Conservation (phyloP, 53 echinoderm and acorn worm genomes). For the Pentamera pediparva region DNA sequence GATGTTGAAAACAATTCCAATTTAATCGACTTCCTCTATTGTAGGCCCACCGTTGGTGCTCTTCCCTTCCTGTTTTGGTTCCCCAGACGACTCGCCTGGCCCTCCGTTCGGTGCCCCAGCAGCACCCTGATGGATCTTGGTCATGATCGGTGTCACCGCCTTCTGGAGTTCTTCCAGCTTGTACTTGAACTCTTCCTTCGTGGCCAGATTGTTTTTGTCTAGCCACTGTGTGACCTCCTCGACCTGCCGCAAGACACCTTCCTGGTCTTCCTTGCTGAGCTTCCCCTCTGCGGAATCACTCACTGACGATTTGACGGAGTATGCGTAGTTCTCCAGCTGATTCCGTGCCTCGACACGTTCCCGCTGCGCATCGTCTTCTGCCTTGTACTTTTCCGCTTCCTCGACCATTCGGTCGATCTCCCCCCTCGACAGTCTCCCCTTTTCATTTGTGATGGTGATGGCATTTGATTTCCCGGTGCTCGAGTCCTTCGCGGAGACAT, state of each 20-base stretch:
- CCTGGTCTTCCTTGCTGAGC: conserved; percentile 51
- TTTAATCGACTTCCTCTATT: conserved; percentile 75
- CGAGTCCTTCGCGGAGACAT: conserved; percentile 75
- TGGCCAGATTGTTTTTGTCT: conserved; percentile 65
- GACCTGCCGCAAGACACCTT: conserved; percentile 32
- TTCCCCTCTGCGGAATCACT: conserved; percentile 64
- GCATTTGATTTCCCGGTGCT: conserved; percentile 66
- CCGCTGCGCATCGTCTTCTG: conserved; percentile 77
- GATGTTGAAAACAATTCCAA: too few species aligned
- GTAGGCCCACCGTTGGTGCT: conserved; percentile 35
- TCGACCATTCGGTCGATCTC: conserved; percentile 85
- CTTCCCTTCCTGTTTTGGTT: background rate
- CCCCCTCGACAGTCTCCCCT: conserved; percentile 70
- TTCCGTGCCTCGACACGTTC: conserved; percentile 72
- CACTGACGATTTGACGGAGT: conserved; percentile 63
- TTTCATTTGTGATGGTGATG: conserved; percentile 85
- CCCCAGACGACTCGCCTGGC: background rate
- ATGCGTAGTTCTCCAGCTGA: conserved; percentile 85
- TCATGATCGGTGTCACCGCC: conserved; percentile 70
- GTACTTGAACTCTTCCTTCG: conserved; percentile 57
- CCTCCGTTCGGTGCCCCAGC: background rate
- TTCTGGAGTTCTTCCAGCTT: conserved; percentile 79
- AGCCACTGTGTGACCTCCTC: conserved; percentile 58
- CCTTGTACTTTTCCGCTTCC: conserved; percentile 84
- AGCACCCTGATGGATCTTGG: conserved; percentile 59